Conservation (phyloP, 2,113 vertebrate species). For the Callorhinus ursinus region DNA sequence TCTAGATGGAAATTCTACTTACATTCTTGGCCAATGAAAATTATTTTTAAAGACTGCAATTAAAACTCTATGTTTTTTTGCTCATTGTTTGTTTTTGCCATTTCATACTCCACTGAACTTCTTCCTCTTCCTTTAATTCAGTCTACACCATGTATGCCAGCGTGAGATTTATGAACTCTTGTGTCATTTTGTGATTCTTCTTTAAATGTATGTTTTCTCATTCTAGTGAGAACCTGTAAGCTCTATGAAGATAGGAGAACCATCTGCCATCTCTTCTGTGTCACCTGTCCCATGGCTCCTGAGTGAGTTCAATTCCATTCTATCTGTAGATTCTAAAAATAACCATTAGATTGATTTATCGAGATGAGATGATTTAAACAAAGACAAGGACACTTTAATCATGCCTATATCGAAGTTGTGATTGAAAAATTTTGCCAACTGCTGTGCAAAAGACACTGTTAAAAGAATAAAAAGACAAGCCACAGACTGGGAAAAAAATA, state of each 20-base stretch:
- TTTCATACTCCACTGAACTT: background rate
- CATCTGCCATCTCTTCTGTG: background rate
- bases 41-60: background rate
- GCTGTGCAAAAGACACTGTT: background rate
- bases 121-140: background rate
- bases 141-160: background rate
- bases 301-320: conserved; percentile 12
- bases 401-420: background rate
- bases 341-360: background rate
- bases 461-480: background rate
- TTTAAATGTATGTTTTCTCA: conserved; percentile 21
- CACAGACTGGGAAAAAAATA: background rate
- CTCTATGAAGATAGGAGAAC: background rate
- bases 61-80: background rate
- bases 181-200: background rate
- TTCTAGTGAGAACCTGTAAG: conserved; percentile 16
- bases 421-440: conserved; percentile 50
- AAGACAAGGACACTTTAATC: conserved; percentile 29
- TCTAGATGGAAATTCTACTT: background rate
- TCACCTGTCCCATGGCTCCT: background rate
- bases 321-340: conserved; percentile 17
- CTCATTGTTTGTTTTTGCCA: background rate
- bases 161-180: background rate
- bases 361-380: background rate
- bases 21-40: background rate